Evolutionary conservation across 2,797 vertebrate genomes (phyloP), one percentile per base, ranked within the genome.

Genomic region (Microchirus variegatus): DNA sequence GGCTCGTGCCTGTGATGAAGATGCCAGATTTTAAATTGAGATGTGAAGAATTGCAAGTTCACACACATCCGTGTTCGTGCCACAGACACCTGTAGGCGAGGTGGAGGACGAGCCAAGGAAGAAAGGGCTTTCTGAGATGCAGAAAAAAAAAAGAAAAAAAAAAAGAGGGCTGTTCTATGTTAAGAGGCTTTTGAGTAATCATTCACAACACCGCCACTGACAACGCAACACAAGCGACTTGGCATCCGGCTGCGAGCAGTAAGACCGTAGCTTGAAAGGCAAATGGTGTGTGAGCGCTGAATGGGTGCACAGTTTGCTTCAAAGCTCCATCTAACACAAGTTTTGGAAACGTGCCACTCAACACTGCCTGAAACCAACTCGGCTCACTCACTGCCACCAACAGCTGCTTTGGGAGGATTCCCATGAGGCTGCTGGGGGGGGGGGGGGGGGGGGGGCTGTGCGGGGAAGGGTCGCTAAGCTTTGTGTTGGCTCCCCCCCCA

Each of bases 361-460:
- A 31, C 46, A 53, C 47, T 14, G 41, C 69, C 38, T 77, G 74
- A 67, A 78, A 72, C 76, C 69, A 54, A 67, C 58, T 63, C 22
- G 26, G 18, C n/a, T 63, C 4, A 6, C 75, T 80, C 55, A 48
- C 71, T 70, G 80, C 67, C 68, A 56, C 87, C 80, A 80, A 73
- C 84, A 81, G 73, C 74, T 64, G 75, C 81, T 82, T 74, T 80
- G 64, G 59, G 73, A 79, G 58, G 52, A 71, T 77, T 84, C 80
- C 78, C 66, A 17, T 9, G 67, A 71, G 84, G 59, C 50, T 38
- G 19, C 17, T 10, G 63, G 81, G 70, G 61, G 42, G n/a, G n/a
- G n/a, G n/a, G n/a, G n/a, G n/a, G n/a, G n/a, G n/a, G n/a, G n/a
- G n/a, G n/a, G n/a, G n/a, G n/a, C n/a, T n/a, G n/a, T 48, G 18